Evolutionary conservation across 2,113 vertebrate genomes (phyloP), one percentile per base, ranked within the genome.

Genomic region (Polyodon spathula): DNA sequence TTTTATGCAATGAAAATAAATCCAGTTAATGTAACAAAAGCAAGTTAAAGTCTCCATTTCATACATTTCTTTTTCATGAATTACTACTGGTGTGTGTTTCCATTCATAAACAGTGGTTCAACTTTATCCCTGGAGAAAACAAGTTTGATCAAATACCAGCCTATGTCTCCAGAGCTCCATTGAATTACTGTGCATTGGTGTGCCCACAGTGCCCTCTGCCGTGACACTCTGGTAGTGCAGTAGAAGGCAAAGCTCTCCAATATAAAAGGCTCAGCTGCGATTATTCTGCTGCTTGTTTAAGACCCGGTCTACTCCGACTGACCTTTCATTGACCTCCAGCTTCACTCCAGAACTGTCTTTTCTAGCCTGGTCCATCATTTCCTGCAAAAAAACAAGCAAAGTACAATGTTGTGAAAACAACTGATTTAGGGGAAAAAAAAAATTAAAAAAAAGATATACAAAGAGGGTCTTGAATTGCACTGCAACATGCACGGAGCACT

Each of bases 261-360:
- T 16, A 12, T 37, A 10, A 40, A 46, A 59, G 57, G 5, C 15
- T 8, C 0, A 14, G 15, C 12, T 27, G 16, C 46, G 39, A 6
- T 39, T 4, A 44, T 40, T 15, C 37, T 40, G 8, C 37, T 16
- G 10, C 43, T 16, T 37, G 11, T 27, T 37, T 14, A 40, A 53
- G 4, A 37, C n/a, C n/a, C n/a, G n/a, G n/a, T n/a, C 41, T 16
- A 37, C 42, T 40, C 52, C 0, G 54, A 80, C 89, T 76, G 67
- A 98, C 96, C 96, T 91, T 75, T 99, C 93, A 0, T 94, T 98
- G 72, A 99, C 96, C 70, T 98, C 95, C 46, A 99, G 84, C 74
- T 99, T 94, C 4, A 97, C 70, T 12, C 96, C 96, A 0, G 94
- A 81, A 40, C 89, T 93, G 72, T 91, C 85, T 0, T 76, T 89